phyloP scores from a whole-genome alignment of 2,888 invertebrate species.

The Aquatica leii region DNA sequence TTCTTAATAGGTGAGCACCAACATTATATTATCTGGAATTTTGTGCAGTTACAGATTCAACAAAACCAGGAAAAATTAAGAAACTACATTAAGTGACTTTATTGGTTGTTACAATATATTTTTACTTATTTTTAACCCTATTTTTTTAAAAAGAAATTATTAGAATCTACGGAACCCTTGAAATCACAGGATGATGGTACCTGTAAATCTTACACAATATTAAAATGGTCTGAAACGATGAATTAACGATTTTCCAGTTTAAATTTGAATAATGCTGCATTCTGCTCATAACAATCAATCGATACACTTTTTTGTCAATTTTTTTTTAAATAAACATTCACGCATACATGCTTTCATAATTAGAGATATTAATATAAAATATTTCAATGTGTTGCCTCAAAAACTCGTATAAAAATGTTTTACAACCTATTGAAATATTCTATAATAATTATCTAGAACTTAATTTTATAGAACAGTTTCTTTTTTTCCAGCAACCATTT shows the following conservation, averaged over 20 bases:
- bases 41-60: too few species aligned
- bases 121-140: constrained; percentile 28
- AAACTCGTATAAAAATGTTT: background rate
- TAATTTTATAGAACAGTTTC: constrained; percentile 22
- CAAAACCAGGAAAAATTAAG: background rate
- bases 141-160: constrained; percentile 25
- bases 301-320: constrained; percentile 9
- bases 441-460: constrained; percentile 12
- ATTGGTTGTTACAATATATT: constrained; percentile 23
- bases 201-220: constrained; percentile 51
- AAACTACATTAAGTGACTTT: constrained; percentile 1
- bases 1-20: too few species aligned
- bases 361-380: constrained; percentile 17
- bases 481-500: constrained; percentile 39
- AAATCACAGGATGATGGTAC: constrained; percentile 53
- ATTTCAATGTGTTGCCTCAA: constrained; percentile 12
- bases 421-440: constrained; percentile 23
- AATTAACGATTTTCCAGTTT: background rate
- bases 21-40: too few species aligned
- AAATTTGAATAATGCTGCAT: background rate
- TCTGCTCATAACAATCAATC: constrained; percentile 6
- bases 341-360: constrained; percentile 26
- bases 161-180: constrained; percentile 48
- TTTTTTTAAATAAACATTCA: constrained; percentile 22
- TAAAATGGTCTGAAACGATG: constrained; percentile 34